Evolutionary conservation across 2,888 invertebrate genomes (phyloP).

Genomic region (Drosophila pseudotakahashii): DNA sequence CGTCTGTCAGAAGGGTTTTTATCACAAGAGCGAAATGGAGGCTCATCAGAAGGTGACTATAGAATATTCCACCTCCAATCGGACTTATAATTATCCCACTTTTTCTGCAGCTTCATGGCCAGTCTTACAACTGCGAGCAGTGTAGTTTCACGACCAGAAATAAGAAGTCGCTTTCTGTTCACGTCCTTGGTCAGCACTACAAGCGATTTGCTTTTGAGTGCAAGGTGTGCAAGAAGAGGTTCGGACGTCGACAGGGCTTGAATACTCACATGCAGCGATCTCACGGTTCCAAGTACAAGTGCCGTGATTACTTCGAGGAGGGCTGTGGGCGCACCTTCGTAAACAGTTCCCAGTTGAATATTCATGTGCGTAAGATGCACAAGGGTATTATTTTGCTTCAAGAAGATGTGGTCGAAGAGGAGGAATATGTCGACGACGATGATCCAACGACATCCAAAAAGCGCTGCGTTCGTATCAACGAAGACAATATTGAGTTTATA

Average conservation of each 20-base stretch:
- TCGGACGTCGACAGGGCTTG: conserved; percentile 77
- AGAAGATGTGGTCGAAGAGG: conserved; percentile 35
- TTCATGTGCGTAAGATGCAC: conserved; percentile 61
- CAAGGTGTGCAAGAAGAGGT: conserved; percentile 71
- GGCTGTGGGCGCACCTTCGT: conserved; percentile 64
- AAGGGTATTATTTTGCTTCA: conserved; percentile 24
- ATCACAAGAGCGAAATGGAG: conserved; percentile 80
- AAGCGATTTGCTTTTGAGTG: conserved; percentile 77
- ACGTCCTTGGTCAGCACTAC: conserved; percentile 75
- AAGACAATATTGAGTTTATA: conserved; percentile 53
- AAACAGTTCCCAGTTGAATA: conserved; percentile 45
- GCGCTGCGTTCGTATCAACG: conserved; percentile 39
- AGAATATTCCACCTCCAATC: background rate
- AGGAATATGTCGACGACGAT: conserved; percentile 14
- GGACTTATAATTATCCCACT: background rate
- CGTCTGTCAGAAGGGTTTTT: conserved; percentile 81
- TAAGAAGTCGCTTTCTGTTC: conserved; percentile 78
- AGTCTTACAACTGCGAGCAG: conserved; percentile 67
- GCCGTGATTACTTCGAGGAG: conserved; percentile 44
- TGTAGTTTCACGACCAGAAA: conserved; percentile 80
- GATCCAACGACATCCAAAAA: conserved; percentile 51
- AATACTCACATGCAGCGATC: conserved; percentile 74
- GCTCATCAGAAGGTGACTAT: conserved; percentile 70
- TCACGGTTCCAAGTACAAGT: conserved; percentile 66
- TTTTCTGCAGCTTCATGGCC: conserved; percentile 61